Percentiles rank a stretch among this genome's conserved stretches.
Evolutionary conservation across 2,888 invertebrate genomes (phyloP).

Genomic region (Acrobasis consociella): DNA sequence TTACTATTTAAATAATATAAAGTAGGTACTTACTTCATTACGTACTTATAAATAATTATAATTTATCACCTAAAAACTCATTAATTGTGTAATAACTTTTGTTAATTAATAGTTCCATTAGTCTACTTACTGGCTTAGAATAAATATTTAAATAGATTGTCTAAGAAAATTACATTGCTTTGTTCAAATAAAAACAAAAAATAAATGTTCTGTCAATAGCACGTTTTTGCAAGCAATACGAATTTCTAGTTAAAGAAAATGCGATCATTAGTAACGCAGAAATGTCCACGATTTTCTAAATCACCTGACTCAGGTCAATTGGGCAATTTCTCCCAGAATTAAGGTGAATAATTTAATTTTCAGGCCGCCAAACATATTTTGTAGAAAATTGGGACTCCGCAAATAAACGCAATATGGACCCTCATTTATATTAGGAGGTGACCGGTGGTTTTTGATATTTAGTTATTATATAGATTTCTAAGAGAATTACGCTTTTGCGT

Average conservation of each 20-base stretch:
- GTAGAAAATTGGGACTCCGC: neutral
- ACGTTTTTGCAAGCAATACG: neutral
- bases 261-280: neutral
- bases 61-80: no score
- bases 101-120: no score
- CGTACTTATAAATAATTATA: no score
- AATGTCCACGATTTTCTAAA: neutral
- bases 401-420: neutral
- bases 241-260: neutral
- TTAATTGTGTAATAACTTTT: no score
- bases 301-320: neutral
- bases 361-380: neutral
- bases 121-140: no score
- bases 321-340: neutral
- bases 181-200: neutral
- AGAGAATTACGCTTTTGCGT: no score
- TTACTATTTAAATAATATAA: no score
- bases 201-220: neutral
- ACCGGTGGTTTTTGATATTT: neutral
- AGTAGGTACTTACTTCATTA: no score
- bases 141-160: no score
- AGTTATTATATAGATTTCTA: no score
- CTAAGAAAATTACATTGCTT: neutral
- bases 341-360: constrained; percentile 1
- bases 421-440: neutral